A percentile compares a stretch with the other conserved stretches of the same genome.
Evolutionary conservation across 2,113 vertebrate genomes (phyloP).

Genomic region (Cyprinodon brontotheroides): DNA sequence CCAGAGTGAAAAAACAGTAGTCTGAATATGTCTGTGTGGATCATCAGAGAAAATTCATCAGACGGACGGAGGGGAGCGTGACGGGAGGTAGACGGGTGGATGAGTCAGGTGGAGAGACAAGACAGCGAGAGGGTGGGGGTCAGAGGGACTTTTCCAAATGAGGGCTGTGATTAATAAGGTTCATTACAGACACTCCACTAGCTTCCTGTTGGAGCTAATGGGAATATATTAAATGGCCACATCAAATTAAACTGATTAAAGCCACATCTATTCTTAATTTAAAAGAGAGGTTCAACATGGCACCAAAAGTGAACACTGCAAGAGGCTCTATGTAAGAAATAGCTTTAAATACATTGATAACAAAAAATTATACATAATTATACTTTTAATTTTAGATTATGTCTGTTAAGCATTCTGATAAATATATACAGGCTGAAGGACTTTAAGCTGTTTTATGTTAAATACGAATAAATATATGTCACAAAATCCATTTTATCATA

Average conservation of each 20-base stretch:
- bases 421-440: no score
- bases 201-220: constrained; percentile 3
- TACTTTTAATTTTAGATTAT: no score
- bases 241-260: not conserved
- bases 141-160: constrained; percentile 26
- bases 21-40: constrained; percentile 50
- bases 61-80: constrained; percentile 37
- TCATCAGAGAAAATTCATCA: constrained; percentile 45
- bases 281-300: not conserved
- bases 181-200: constrained; percentile 39
- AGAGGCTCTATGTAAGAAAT: not conserved
- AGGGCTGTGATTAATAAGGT: constrained; percentile 40
- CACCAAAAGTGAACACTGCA: not conserved
- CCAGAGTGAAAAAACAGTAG: constrained; percentile 39
- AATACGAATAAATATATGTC: no score
- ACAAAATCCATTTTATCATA: no score
- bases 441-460: no score
- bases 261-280: not conserved
- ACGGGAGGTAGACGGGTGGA: constrained; percentile 33
- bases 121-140: not conserved
- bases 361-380: not conserved
- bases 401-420: no score
- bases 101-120: constrained; percentile 50
- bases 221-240: constrained; percentile 1
- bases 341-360: not conserved